A percentile compares a stretch with the other conserved stretches of the same genome.
phyloP scores from a whole-genome alignment of 2,888 invertebrate genomes.

The Synergus gifuensis region DNA sequence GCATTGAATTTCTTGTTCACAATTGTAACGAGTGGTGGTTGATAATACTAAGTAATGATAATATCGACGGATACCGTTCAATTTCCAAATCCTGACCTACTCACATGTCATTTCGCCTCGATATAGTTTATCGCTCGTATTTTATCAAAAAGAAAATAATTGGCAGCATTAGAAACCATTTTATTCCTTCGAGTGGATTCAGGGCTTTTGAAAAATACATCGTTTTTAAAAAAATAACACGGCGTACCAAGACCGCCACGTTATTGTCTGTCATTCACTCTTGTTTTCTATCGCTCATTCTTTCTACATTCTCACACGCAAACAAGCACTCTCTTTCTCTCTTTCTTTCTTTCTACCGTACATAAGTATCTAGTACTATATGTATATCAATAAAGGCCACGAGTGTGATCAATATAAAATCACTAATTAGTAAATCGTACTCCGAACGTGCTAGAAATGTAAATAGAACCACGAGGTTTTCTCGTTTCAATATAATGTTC shows the following conservation, averaged over 20 bases:
- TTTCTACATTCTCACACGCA: conserved; percentile 45
- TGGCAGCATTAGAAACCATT: conserved; percentile 61
- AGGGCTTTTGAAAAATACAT: conserved; percentile 6
- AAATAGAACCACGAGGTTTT: conserved; percentile 32
- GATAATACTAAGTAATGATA: conserved; percentile 33
- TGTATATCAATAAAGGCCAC: conserved; percentile 74
- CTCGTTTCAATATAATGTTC: conserved; percentile 21
- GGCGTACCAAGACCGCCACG: conserved; percentile 61
- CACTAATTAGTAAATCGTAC: conserved; percentile 64
- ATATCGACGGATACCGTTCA: conserved; percentile 26
- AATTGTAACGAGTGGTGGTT: conserved; percentile 38
- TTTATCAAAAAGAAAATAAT: conserved; percentile 56
- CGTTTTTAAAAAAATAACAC: conserved; percentile 56
- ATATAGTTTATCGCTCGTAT: conserved; percentile 53
- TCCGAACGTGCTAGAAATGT: conserved; percentile 41
- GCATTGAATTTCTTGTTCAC: conserved; percentile 50
- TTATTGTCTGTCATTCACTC: conserved; percentile 50
- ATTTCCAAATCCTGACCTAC: conserved; percentile 20
- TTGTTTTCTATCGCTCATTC: conserved; percentile 47
- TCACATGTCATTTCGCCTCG: conserved; percentile 44
- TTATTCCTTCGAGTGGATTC: conserved; percentile 44
- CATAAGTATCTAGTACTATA: conserved; percentile 57
- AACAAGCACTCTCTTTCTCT: conserved; percentile 47
- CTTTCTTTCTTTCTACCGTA: conserved; percentile 52
- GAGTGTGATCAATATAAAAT: conserved; percentile 74